Conservation (phyloP, 2,797 vertebrate genomes). For the Microcaecilia unicolor region DNA sequence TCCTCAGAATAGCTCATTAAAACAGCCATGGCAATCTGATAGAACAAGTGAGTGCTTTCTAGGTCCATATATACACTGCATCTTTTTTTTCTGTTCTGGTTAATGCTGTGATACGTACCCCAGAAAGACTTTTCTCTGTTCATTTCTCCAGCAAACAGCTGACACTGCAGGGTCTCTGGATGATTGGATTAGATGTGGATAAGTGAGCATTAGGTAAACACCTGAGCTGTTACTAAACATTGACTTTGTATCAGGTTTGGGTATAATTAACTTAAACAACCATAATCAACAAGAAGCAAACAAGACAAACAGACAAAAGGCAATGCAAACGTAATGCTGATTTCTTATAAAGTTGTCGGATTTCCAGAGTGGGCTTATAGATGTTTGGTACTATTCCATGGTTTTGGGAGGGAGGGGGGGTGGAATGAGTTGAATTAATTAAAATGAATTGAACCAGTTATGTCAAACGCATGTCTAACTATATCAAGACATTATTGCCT, state of each 20-base stretch:
- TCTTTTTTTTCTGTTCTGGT: background rate
- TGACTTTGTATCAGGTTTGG: slow-evolving; percentile 5
- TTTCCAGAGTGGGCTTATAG: too few relatives aligned
- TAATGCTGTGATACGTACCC: background rate
- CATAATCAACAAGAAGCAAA: slow-evolving; percentile 2
- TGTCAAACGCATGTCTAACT: too few relatives aligned
- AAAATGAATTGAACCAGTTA: too few relatives aligned
- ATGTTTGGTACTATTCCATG: too few relatives aligned
- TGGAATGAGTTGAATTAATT: too few relatives aligned
- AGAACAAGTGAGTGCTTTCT: too few relatives aligned
- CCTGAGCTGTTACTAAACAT: background rate
- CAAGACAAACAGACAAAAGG: too few relatives aligned
- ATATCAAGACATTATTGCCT: too few relatives aligned
- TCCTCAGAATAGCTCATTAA: background rate
- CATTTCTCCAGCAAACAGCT: background rate
- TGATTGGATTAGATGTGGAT: background rate
- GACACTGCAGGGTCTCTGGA: slow-evolving; percentile 3
- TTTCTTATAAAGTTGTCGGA: too few relatives aligned
- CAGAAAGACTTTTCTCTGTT: background rate
- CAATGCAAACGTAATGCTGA: too few relatives aligned
- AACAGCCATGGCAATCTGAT: background rate
- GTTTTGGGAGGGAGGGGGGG: too few relatives aligned
- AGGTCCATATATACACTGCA: background rate
- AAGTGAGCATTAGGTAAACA: background rate
- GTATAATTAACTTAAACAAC: slow-evolving; percentile 13